Conservation (phyloP, 2,113 vertebrate species). For the Amblyornis subalaris region DNA sequence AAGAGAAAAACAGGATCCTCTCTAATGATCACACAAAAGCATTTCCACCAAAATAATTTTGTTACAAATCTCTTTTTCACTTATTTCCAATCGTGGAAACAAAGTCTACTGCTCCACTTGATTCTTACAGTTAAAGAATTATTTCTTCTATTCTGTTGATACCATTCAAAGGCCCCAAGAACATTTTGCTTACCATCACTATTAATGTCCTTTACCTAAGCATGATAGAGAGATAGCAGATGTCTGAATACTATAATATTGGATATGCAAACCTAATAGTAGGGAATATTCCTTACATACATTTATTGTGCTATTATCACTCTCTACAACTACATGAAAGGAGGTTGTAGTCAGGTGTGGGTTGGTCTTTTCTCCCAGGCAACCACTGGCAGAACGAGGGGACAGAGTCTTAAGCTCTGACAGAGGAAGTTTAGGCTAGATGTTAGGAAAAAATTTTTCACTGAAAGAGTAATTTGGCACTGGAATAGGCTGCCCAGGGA, state of each 20-base stretch:
- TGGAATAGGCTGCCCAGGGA: too few relatives aligned
- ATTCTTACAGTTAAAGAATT: neutral
- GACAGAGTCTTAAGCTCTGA: too few relatives aligned
- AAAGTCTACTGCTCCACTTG: neutral
- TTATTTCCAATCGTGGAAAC: neutral
- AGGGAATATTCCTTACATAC: neutral
- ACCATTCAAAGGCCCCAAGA: neutral
- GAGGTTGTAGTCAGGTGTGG: too few relatives aligned
- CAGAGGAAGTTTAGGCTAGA: too few relatives aligned
- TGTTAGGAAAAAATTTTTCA: too few relatives aligned
- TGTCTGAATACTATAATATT: neutral
- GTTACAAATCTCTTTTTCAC: neutral
- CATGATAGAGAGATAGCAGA: neutral
- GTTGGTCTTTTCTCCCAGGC: too few relatives aligned
- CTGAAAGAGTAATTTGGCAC: too few relatives aligned
- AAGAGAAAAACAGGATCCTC: neutral
- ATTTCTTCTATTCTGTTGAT: neutral
- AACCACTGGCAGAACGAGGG: too few relatives aligned
- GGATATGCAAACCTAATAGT: neutral
- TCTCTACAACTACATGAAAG: too few relatives aligned
- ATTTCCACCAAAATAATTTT: neutral
- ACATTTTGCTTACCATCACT: neutral
- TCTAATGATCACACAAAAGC: neutral
- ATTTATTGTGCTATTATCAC: too few relatives aligned
- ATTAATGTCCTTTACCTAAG: neutral